Evolutionary conservation across 2,888 invertebrate genomes (phyloP), one percentile per base, ranked within the genome.

Genomic region (Gasteruption jaculator): DNA sequence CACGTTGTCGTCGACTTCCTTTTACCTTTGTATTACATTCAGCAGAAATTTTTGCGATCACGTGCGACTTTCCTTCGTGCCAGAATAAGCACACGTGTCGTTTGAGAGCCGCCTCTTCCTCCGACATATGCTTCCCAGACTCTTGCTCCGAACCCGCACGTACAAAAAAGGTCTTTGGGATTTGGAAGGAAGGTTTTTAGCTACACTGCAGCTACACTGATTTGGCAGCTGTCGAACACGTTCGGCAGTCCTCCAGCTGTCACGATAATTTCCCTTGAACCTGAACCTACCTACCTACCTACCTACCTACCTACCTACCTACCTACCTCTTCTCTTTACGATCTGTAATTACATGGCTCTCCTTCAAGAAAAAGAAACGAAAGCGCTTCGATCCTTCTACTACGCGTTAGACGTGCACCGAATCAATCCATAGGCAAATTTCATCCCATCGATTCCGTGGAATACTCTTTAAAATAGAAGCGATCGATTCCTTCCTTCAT

Each of bases 201-300:
- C 49, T 44, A 45, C 56, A 52, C 51, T 54, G 61, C 47, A 49
- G 43, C 49, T 44, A 45, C 56, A 52, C 51, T 54, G 61, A 60
- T 63, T 62, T 56, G 57, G 58, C 63, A 63, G 62, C 63, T 65
- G 65, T 61, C 61, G 60, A 58, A 59, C 62, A 58, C 55, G 61
- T 61, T 61, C 54, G 46, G 48, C 45, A 44, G 49, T 52, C 50
- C 56, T 53, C 51, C 54, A 55, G 54, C 56, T 55, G 54, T 52
- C 49, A 45, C 54, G 34, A 54, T 56, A 54, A 55, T 56, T 54
- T 51, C 43, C 51, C 46, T 27, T 33, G 41, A 37, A 41, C 41
- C 37, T 38, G n/a, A n/a, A 15, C 31, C 36, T 41, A 36, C 30
- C 32, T 29, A 6, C 7, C 24, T 24, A 7, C 24, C 24, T 24